Evolutionary conservation across 1,140 invertebrate genomes (phyloP).

Genomic region (Monochamus saltuarius): DNA sequence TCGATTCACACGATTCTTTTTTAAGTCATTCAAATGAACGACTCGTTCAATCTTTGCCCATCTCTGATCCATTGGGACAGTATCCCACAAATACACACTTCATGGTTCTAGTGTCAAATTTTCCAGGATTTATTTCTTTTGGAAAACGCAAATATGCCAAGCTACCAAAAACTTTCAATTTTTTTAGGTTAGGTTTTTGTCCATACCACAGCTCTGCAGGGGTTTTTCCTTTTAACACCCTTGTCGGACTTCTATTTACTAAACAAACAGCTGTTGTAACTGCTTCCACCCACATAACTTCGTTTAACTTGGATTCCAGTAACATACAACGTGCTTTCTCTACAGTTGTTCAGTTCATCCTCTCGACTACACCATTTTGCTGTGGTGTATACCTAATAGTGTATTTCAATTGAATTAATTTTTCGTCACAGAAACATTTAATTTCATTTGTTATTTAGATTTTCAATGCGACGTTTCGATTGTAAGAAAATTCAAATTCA

Average conservation of each 20-base stretch:
- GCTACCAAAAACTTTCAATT: constrained; percentile 45
- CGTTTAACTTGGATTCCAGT: constrained; percentile 39
- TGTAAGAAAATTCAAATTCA: too few relatives aligned
- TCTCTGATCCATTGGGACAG: too few relatives aligned
- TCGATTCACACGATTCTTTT: too few relatives aligned
- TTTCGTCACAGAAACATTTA: constrained; percentile 13
- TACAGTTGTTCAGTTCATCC: constrained; percentile 48
- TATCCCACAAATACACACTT: constrained; percentile 11
- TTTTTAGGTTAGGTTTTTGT: constrained; percentile 23
- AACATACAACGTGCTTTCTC: constrained; percentile 49
- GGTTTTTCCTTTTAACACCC: constrained; percentile 29
- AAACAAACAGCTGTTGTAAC: constrained; percentile 33
- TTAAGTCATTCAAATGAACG: too few relatives aligned
- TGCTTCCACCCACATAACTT: constrained; percentile 52
- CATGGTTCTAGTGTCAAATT: constrained; percentile 19
- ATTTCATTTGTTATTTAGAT: constrained; percentile 23
- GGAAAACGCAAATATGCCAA: constrained; percentile 35
- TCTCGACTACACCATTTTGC: constrained; percentile 53
- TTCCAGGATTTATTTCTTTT: constrained; percentile 29
- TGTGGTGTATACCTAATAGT: constrained; percentile 49
- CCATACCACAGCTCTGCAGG: constrained; percentile 47
- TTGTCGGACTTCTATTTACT: constrained; percentile 29
- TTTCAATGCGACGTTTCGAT: too few relatives aligned
- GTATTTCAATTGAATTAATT: constrained; percentile 35
- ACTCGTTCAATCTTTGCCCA: too few relatives aligned